Percentiles rank a stretch among this genome's conserved stretches.
These are phyloP conservation scores for Trachelus tabidus DNA, from an alignment of 2,888 invertebrate species.

Conservation along the genomic window DNA sequence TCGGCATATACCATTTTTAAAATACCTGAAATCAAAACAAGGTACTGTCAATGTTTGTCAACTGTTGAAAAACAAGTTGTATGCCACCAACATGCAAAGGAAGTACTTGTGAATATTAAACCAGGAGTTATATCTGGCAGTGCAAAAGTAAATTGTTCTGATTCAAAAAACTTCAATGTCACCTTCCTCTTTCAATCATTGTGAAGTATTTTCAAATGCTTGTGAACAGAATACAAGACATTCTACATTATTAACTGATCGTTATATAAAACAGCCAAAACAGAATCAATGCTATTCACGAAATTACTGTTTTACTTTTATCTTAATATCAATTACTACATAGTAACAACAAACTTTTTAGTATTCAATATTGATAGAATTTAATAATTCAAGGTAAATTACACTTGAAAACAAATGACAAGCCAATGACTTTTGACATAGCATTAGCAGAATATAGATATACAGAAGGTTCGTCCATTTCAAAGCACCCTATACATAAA, in stretches of 20 bases:
- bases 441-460: background rate
- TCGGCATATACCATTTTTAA: constrained; percentile 59
- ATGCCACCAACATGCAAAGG: background rate
- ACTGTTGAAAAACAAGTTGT: background rate
- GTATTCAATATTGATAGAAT: background rate
- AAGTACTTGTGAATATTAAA: background rate
- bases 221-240: background rate
- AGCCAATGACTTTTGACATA: background rate
- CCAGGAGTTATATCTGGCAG: background rate
- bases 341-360: background rate
- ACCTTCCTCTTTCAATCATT: background rate
- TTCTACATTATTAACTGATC: background rate
- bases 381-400: background rate
- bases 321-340: background rate
- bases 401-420: background rate
- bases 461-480: background rate
- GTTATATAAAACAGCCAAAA: background rate
- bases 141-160: background rate
- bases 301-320: background rate
- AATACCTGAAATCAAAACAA: constrained; percentile 48
- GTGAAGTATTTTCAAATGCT: background rate
- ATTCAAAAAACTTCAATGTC: background rate
- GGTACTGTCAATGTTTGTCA: background rate
- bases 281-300: background rate
- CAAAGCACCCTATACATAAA: background rate